Conservation (phyloP, 2,888 invertebrate genomes). For the Candidula unifasciata region DNA sequence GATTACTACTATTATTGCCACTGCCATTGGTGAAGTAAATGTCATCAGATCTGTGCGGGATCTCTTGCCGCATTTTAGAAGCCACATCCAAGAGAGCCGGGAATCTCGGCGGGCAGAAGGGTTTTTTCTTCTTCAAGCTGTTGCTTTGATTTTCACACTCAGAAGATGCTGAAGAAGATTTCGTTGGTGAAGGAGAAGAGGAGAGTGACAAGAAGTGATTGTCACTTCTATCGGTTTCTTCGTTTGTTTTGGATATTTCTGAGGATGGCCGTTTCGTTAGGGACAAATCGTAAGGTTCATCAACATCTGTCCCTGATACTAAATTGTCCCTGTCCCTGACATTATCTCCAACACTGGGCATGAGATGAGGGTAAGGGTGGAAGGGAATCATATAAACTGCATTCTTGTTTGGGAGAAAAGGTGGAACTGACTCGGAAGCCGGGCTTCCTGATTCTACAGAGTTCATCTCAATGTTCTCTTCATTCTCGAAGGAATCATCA, state of each 20-base stretch:
- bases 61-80: slow-evolving; percentile 47
- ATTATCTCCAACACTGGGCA: slow-evolving; percentile 5
- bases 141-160: slow-evolving; percentile 35
- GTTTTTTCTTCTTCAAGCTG: slow-evolving; percentile 25
- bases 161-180: slow-evolving; percentile 33
- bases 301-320: slow-evolving; percentile 31
- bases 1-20: slow-evolving; percentile 15
- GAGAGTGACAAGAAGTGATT: slow-evolving; percentile 9
- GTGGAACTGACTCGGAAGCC: slow-evolving; percentile 54
- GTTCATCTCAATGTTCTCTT: slow-evolving; percentile 62
- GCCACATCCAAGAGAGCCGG: slow-evolving; percentile 48
- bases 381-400: slow-evolving; percentile 76
- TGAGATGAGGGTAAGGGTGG: slow-evolving; percentile 59
- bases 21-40: not conserved
- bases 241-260: slow-evolving; percentile 22
- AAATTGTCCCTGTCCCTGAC: slow-evolving; percentile 25
- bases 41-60: slow-evolving; percentile 36
- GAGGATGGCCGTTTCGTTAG: slow-evolving; percentile 41
- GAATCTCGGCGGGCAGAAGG: slow-evolving; percentile 41
- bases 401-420: slow-evolving; percentile 75
- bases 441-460: slow-evolving; percentile 38
- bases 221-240: not conserved
- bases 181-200: slow-evolving; percentile 28
- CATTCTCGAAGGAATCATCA: slow-evolving; percentile 70
- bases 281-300: slow-evolving; percentile 55